Conservation (phyloP, 2,113 vertebrate genomes). For the Uropsilus gracilis region DNA sequence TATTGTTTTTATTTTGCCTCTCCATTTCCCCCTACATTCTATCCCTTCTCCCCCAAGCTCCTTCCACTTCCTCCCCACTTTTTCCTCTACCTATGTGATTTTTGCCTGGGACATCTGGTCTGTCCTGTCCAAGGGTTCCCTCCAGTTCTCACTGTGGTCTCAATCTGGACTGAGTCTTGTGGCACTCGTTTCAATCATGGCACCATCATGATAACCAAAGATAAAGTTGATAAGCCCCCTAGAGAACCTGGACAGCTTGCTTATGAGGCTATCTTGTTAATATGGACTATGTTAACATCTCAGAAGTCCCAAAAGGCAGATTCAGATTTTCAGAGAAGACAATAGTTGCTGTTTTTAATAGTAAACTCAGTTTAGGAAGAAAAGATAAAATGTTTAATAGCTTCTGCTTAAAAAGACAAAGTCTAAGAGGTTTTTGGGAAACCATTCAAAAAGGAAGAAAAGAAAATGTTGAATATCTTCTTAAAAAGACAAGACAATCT, state of each 20-base stretch:
- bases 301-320: neutral
- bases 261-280: neutral
- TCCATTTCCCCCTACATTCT: neutral
- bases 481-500: neutral
- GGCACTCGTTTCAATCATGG: neutral
- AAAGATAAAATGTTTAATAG: neutral
- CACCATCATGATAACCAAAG: neutral
- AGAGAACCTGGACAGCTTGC: neutral
- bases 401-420: neutral
- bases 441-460: neutral
- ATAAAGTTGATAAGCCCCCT: neutral
- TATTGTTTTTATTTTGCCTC: neutral
- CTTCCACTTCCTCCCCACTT: neutral
- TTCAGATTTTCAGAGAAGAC: neutral
- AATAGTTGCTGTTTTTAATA: neutral
- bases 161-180: neutral
- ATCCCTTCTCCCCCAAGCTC: neutral
- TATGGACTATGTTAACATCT: neutral
- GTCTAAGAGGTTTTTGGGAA: neutral
- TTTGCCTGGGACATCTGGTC: neutral
- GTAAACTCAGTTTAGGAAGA: neutral
- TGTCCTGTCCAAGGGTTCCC: neutral
- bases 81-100: neutral
- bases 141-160: neutral
- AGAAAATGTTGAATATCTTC: neutral